Conservation (phyloP, 2,888 invertebrate species). For the Halictus ligatus region DNA sequence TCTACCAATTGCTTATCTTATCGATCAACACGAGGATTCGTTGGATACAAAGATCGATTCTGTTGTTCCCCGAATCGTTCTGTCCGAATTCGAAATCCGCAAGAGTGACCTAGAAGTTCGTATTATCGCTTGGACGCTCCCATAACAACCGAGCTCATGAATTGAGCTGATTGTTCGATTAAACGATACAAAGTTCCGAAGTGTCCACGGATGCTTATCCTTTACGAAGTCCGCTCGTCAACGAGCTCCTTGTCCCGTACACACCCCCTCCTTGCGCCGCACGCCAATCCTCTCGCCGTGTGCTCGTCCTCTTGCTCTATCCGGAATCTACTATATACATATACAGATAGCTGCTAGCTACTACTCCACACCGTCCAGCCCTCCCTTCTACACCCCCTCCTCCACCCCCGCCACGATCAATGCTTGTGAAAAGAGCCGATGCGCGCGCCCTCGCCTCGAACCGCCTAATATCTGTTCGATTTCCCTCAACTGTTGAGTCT, state of each 20-base stretch:
- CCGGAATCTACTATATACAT: slow-evolving; percentile 52
- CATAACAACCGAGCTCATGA: slow-evolving; percentile 11
- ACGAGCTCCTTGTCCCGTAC: slow-evolving; percentile 64
- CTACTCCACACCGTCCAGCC: slow-evolving; percentile 70
- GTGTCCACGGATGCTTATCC: slow-evolving; percentile 50
- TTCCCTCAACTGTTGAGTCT: slow-evolving; percentile 47
- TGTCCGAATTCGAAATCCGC: not conserved
- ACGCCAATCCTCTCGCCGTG: slow-evolving; percentile 60
- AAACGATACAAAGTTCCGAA: slow-evolving; percentile 47
- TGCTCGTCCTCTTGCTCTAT: slow-evolving; percentile 59
- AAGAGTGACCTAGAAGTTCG: not conserved
- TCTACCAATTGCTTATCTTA: not conserved
- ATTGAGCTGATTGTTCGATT: slow-evolving; percentile 50
- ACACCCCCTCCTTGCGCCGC: slow-evolving; percentile 40
- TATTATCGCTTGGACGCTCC: not conserved
- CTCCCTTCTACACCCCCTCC: not conserved
- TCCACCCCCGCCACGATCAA: slow-evolving; percentile 75
- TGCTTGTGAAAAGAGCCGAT: slow-evolving; percentile 81
- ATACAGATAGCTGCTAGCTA: slow-evolving; percentile 43
- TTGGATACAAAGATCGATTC: not conserved
- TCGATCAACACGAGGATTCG: not conserved
- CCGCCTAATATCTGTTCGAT: slow-evolving; percentile 58
- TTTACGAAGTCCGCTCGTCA: slow-evolving; percentile 59
- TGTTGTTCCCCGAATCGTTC: not conserved
- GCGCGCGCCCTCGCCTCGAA: slow-evolving; percentile 79